Evolutionary conservation across 1,140 invertebrate genomes (phyloP), one percentile per base, ranked within the genome.

Genomic region (Platyscapa corneri): DNA sequence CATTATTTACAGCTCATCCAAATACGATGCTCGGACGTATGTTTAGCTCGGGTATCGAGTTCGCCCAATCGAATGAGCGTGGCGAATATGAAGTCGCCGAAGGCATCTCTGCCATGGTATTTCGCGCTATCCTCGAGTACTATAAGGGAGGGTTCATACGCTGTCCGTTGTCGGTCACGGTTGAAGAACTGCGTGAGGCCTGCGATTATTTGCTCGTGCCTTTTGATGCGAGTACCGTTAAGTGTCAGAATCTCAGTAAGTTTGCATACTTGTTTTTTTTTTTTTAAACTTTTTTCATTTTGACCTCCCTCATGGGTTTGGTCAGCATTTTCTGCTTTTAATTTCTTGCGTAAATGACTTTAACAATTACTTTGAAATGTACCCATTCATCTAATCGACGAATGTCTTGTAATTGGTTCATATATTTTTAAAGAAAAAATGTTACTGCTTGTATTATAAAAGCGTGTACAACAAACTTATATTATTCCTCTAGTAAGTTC

Each of bases 71-170:
- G 2, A 99, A 99, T 93, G 98, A 99, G 87, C 94, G 97, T 18
- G 98, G 99, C 3, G 99, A 99, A 93, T 99, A 97, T 93, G 98
- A 99, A 90, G 97, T 99, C 37, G 98, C 98, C n/a, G 99, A 99
- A 87, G 99, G 99, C 0, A 98, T 99, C 87, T 98, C 98, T 0
- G 97, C 99, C 0, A 96, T 97, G 67, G 97, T 99, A 6, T 99
- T 99, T 91, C 94, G 98, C 70, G 97, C 98, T 0, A 98, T 99
- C 89, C 93, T 99, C 88, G 99, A 99, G 87, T 99, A 97, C 93
- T 99, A 99, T 92, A 97, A 98, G 87, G 96, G 96, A 72, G 98
- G 98, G 23, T 93, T 96, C 5, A 98, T 99, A 87, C 95, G 97
- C 46, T 98, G 98, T 91, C 98, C 98, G 0, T 95, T 95, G 3